A percentile compares a stretch with the other conserved stretches of the same genome.
These are phyloP conservation scores for Plemyria rubiginata DNA, from an alignment of 2,888 invertebrate species.

Conservation along the genomic window DNA sequence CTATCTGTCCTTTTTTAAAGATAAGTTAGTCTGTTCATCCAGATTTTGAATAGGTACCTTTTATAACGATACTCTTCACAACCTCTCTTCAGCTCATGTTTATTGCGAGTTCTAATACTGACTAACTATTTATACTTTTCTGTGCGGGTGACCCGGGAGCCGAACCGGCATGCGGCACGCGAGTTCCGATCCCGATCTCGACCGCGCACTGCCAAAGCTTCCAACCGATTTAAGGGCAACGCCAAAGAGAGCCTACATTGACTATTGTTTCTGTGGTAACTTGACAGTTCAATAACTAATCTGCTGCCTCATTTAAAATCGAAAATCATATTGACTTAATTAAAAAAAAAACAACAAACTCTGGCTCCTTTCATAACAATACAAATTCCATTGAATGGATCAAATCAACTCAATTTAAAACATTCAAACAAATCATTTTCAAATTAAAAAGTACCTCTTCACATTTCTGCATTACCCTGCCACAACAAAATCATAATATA, in stretches of 20 bases:
- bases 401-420: conserved; percentile 82
- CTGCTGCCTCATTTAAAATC: conserved; percentile 77
- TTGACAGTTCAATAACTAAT: conserved; percentile 76
- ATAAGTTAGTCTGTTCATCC: conserved; percentile 81
- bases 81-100: conserved; percentile 79
- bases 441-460: conserved; percentile 82
- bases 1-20: conserved; percentile 65
- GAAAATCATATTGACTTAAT: conserved; percentile 80
- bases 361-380: conserved; percentile 81
- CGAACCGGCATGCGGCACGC: too few species aligned
- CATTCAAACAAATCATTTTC: conserved; percentile 81
- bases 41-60: conserved; percentile 84
- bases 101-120: conserved; percentile 76
- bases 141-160: conserved; percentile 39
- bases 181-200: conserved; percentile 16
- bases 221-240: conserved; percentile 62
- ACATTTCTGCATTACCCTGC: conserved; percentile 83
- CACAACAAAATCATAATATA: conserved; percentile 82
- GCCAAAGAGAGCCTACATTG: conserved; percentile 81
- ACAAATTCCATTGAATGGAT: conserved; percentile 82
- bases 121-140: conserved; percentile 55
- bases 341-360: conserved; percentile 80
- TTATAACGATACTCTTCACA: conserved; percentile 82
- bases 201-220: conserved; percentile 52
- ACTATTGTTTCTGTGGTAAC: conserved; percentile 82